Evolutionary conservation across 2,113 vertebrate species (phyloP), one percentile per base, ranked within the genome.

Genomic region (Platycercus adscitus): DNA sequence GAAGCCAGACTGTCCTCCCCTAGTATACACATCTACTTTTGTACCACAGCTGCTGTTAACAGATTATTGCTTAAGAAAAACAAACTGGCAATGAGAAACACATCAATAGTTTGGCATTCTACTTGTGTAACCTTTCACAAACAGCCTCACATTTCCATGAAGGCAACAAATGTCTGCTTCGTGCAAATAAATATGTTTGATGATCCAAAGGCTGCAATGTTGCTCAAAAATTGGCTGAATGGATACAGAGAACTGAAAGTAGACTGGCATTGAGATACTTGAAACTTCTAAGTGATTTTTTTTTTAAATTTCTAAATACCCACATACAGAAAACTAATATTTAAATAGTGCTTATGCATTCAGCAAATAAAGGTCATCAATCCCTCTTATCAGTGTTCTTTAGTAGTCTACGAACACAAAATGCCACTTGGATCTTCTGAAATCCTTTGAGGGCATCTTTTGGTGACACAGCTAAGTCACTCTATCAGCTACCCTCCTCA

Each of bases 101-200:
- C 60, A 86, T 70, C 69, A 88, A 77, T 80, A 91, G 69, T 44
- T 89, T 75, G 72, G 88, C 23, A 8, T 53, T 78, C 72, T 76
- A n/a, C 85, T 91, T 92, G 88, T 63, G 87, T 35, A 95, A 94
- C 49, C 52, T 81, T 89, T 72, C 82, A 75, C 81, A 81, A 89
- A 92, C 39, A 91, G 80, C 35, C 60, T 52, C 39, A 16, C 58
- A 39, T 80, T 91, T 85, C 58, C 50, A 66, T 73, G 70, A 75
- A 73, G 69, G 46, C 81, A 95, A 77, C 76, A 70, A 91, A 65
- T 7, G 3, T 58, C 82, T 92, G 86, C 50, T 84, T 69, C 18
- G 56, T 47, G 47, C 77, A 87, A 69, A 87, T 20, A 91, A 61
- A 89, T 79, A 47, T 20, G 84, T 20, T 41, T 91, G 72, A 86